These are phyloP conservation scores for Odontocerum albicorne DNA, from an alignment of 2,888 invertebrate species.

Conservation along the genomic window DNA sequence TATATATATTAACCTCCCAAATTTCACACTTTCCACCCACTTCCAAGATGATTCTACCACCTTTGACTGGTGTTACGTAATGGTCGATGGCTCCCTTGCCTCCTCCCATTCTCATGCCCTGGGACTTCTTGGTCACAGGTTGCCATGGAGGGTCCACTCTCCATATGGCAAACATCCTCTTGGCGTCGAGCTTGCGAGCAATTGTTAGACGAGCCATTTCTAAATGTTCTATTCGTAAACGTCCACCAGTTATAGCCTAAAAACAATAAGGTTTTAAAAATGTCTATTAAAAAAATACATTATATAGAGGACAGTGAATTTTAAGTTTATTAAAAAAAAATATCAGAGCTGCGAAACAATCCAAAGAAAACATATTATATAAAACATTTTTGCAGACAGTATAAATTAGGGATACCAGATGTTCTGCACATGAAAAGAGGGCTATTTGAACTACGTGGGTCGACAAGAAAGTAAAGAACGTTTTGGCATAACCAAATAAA, in stretches of 20 bases:
- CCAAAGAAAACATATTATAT: neutral
- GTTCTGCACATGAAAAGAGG: no score
- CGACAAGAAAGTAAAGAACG: no score
- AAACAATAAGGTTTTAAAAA: no score
- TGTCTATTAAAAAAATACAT: conserved; percentile 11
- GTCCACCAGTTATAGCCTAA: conserved; percentile 82
- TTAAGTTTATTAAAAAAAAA: neutral
- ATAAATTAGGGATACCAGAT: no score
- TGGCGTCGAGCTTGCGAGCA: conserved; percentile 75
- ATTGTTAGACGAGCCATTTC: conserved; percentile 85
- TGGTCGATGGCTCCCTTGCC: conserved; percentile 95
- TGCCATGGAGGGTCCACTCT: conserved; percentile 96
- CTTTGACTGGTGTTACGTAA: conserved; percentile 91
- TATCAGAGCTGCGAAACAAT: neutral
- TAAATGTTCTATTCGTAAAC: conserved; percentile 77
- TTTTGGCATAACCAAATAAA: no score
- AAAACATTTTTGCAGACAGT: no score
- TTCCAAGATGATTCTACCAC: conserved; percentile 90
- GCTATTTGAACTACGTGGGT: no score
- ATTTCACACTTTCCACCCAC: conserved; percentile 89
- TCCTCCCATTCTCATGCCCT: conserved; percentile 92
- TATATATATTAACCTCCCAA: conserved; percentile 75
- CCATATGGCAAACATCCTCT: conserved; percentile 93
- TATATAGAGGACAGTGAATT: no score
- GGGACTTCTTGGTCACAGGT: conserved; percentile 85